These are phyloP conservation scores for Camponotus pennsylvanicus DNA, from an alignment of 1,140 invertebrate genomes.

Conservation along the genomic window DNA sequence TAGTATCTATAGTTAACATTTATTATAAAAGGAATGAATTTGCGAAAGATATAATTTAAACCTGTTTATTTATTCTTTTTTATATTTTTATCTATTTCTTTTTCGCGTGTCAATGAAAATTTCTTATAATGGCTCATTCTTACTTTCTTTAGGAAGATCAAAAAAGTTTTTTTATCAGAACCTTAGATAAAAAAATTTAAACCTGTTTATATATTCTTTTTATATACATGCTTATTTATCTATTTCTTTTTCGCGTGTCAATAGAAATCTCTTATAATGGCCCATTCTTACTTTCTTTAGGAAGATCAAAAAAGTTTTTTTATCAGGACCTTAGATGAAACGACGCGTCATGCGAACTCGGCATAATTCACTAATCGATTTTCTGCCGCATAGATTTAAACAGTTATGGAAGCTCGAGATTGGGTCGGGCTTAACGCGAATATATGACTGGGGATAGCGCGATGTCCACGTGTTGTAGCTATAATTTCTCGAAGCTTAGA, in stretches of 20 bases:
- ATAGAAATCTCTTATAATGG: neutral
- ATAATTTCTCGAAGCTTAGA: conserved; percentile 63
- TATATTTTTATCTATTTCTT: neutral
- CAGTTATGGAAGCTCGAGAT: conserved; percentile 39
- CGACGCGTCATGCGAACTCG: neutral
- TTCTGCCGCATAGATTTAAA: conserved; percentile 34
- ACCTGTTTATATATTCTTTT: neutral
- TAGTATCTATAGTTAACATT: neutral
- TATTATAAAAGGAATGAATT: neutral
- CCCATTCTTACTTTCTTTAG: neutral
- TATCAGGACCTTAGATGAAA: neutral
- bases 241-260: neutral
- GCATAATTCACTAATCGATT: conserved; percentile 43
- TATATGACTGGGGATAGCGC: conserved; percentile 46
- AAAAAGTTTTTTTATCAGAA: neutral
- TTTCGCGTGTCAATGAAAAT: neutral
- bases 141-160: neutral
- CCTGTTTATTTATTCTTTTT: neutral
- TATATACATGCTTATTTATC: neutral
- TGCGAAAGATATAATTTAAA: neutral
- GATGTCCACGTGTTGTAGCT: conserved; percentile 36
- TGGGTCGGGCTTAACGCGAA: conserved; percentile 33
- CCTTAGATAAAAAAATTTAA: neutral
- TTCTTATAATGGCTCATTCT: neutral
- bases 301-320: neutral